Conservation (phyloP, 23 tunicate genomes). For the Trididemnum nubilum region DNA sequence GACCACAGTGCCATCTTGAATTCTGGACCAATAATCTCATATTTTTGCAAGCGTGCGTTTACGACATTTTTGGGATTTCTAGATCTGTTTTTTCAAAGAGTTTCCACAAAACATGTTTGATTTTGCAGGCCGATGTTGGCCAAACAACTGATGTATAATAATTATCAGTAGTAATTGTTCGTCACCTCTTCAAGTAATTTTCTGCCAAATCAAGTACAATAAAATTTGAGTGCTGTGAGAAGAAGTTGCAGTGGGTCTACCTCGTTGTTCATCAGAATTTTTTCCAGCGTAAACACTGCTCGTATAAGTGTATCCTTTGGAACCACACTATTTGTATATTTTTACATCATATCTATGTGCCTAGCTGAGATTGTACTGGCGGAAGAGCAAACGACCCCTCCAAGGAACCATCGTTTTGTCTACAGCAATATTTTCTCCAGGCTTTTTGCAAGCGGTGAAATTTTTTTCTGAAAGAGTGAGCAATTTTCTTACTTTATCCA, state of each 20-base stretch:
- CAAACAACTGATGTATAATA: background rate
- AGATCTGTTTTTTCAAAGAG: background rate
- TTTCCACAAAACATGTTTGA: background rate
- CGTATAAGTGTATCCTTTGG: too few species aligned
- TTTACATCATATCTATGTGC: background rate
- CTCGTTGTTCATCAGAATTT: background rate
- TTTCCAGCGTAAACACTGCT: slow-evolving; percentile 6
- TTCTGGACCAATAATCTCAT: background rate
- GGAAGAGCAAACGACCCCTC: slow-evolving; percentile 1
- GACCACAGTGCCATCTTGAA: background rate
- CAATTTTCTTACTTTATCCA: background rate
- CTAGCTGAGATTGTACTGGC: background rate
- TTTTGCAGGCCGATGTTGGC: background rate
- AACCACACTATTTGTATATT: background rate
- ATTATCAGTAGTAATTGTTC: slow-evolving; percentile 2
- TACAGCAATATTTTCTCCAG: background rate
- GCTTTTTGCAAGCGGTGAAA: background rate
- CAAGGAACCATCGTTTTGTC: background rate
- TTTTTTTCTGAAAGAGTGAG: background rate
- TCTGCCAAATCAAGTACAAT: background rate
- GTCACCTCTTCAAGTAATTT: background rate
- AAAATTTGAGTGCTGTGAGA: background rate
- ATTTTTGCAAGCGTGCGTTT: background rate
- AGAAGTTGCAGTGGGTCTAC: background rate
- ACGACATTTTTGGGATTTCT: background rate